Base-by-base conservation (phyloP, 2,113 vertebrate genomes). In the Oryzias woworae region DNA sequence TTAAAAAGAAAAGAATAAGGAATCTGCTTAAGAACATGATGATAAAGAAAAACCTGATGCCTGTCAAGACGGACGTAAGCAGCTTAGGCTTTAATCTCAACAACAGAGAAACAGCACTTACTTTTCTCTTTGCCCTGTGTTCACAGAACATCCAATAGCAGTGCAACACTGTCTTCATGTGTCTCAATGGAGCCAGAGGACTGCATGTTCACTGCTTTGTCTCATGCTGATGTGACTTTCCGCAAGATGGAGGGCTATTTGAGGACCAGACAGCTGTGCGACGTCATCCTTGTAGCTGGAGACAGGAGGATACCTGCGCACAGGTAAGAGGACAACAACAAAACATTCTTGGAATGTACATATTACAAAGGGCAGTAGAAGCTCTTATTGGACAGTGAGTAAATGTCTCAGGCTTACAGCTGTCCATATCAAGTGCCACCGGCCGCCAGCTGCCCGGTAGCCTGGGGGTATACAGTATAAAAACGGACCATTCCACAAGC, bases 161-260 rank as follows among this genome's bases (percentile, higher is more conserved):
- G 92, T 60, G 95, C 92, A 50, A 96, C 95, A 2, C 83, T 94
- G 74, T 96, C 95, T 53, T 94, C 95, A 36, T 95, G 90, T 71
- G 94, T 93, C 73, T 93, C 93, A 16, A 94, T 99, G 95, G 97
- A 98, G 90, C 92, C 96, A 8, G 96, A 98, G 85, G 97, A 98
- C 82, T 94, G 76, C 14, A 62, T 94, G 90, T 98, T 98, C 86
- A 95, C 96, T 53, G 95, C 96, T 20, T 91, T 95, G 83, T 95
- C 96, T 80, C 97, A 99, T 4, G 96, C 97, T 2, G 96, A 98
- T 68, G 90, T 94, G 75, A 97, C 96, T 53, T 97, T 98, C 91
- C 94, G 94, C 76, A 96, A 94, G 87, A 98, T 98, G 96, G 97
- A 99, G 90, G 94, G 95, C 68, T 98, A 98, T 83, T 90, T 98